Evolutionary conservation across 2,888 invertebrate species (phyloP).

Genomic region (Dichetophora obliterata): DNA sequence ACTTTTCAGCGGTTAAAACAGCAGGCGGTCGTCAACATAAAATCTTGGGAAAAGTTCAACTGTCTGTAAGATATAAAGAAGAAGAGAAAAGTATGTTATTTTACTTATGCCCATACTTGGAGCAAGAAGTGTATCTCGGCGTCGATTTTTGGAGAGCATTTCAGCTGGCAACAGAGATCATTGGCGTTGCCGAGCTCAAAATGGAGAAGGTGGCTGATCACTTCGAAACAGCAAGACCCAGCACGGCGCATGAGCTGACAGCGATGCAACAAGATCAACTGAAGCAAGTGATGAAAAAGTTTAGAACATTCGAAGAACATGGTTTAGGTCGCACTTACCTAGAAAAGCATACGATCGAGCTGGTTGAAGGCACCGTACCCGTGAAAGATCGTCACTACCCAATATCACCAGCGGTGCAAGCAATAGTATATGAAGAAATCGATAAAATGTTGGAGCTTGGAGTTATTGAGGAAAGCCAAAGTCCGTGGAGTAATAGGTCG

Average conservation of each 20-base stretch:
- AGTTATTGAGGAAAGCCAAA: background rate
- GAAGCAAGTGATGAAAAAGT: background rate
- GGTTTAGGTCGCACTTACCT: background rate
- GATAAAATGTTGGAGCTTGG: background rate
- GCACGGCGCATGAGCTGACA: background rate
- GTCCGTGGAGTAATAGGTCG: no score
- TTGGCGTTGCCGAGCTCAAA: no score
- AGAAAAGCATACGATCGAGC: no score
- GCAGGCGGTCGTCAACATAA: background rate
- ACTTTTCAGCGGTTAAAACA: background rate
- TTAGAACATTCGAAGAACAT: background rate
- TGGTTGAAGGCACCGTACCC: no score
- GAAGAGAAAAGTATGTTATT: background rate
- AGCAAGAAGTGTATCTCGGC: background rate
- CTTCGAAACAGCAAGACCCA: background rate
- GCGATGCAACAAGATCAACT: background rate
- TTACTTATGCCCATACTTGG: no score
- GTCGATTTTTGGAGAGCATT: background rate
- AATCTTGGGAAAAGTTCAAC: background rate
- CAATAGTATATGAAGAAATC: background rate
- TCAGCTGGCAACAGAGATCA: background rate
- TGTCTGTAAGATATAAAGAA: background rate
- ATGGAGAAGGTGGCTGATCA: no score
- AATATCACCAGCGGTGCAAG: conserved; percentile 14
- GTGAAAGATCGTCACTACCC: no score